These are phyloP conservation scores for Fissipunctia ypsillon DNA, from an alignment of 2,888 invertebrate species.

Conservation along the genomic window DNA sequence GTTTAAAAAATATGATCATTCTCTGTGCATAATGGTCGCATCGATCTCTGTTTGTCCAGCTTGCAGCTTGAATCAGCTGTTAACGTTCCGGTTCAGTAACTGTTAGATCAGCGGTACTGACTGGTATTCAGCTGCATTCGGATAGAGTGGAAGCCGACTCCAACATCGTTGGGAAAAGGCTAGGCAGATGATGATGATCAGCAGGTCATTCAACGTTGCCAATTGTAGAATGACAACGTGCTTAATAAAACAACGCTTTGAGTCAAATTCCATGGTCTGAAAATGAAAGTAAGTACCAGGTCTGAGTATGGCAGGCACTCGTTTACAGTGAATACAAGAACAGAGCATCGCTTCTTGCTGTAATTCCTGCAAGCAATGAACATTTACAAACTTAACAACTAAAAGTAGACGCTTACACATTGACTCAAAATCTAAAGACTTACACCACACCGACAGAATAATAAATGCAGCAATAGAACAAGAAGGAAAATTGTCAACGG, in stretches of 20 bases:
- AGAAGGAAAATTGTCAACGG: constrained; percentile 71
- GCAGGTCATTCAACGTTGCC: too few relatives aligned
- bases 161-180: too few relatives aligned
- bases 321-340: not conserved
- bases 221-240: not conserved
- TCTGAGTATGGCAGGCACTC: too few relatives aligned
- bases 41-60: not conserved
- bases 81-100: too few relatives aligned
- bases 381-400: not conserved
- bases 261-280: not conserved
- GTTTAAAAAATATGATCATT: not conserved
- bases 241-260: not conserved
- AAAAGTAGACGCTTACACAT: not conserved
- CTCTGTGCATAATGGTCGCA: not conserved
- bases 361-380: not conserved
- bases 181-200: too few relatives aligned
- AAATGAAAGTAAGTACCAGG: not conserved
- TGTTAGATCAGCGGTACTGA: not conserved
- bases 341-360: not conserved
- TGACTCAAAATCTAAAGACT: constrained; percentile 36
- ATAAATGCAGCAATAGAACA: constrained; percentile 68
- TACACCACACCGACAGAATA: constrained; percentile 59
- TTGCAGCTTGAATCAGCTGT: too few relatives aligned
- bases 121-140: too few relatives aligned
- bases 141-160: too few relatives aligned